Conservation (phyloP, 2,113 vertebrate genomes). For the Limnothrissa miodon region DNA sequence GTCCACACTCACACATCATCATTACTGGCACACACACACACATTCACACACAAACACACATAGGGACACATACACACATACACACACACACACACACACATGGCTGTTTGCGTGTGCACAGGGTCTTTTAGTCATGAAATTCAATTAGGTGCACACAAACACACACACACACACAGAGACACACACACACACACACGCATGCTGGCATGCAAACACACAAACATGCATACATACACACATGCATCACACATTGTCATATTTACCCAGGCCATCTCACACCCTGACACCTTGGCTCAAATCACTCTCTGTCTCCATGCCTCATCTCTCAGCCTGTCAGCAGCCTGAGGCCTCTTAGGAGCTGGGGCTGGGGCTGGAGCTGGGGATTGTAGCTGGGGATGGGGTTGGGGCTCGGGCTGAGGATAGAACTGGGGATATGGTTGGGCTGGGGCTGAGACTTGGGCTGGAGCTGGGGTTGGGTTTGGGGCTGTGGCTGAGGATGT, state of each 20-base stretch:
- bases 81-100: not conserved
- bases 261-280: slow-evolving; percentile 14
- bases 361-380: too few relatives aligned
- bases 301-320: not conserved
- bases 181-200: slow-evolving; percentile 25
- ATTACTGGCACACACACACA: not conserved
- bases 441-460: too few relatives aligned
- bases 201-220: slow-evolving; percentile 42
- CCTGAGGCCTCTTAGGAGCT: not conserved
- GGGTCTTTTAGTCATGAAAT: not conserved
- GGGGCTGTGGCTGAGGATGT: too few relatives aligned
- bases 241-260: not conserved
- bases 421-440: too few relatives aligned
- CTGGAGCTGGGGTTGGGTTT: too few relatives aligned
- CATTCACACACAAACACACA: not conserved
- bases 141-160: slow-evolving; percentile 31
- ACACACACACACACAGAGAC: slow-evolving; percentile 1
- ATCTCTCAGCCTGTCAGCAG: not conserved
- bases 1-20: not conserved
- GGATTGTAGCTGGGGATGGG: too few relatives aligned
- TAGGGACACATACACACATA: not conserved
- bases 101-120: not conserved
- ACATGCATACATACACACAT: slow-evolving; percentile 25
- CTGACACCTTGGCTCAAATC: not conserved
- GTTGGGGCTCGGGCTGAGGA: too few relatives aligned